These are phyloP conservation scores for Drosophila leontia DNA, from an alignment of 1,140 invertebrate species.

Conservation along the genomic window DNA sequence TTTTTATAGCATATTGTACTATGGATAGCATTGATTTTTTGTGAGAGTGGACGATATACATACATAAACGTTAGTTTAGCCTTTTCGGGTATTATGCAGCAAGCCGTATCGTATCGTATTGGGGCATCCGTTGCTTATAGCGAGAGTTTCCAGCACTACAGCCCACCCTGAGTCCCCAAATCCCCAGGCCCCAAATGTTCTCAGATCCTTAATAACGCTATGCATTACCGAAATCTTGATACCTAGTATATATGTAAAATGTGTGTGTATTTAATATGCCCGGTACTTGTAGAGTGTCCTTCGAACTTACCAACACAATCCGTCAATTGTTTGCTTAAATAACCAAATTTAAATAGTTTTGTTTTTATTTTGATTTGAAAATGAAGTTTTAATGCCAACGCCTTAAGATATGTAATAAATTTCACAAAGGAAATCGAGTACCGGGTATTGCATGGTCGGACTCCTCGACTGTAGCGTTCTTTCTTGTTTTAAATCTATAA, in stretches of 20 bases:
- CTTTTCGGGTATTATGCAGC: slow-evolving; percentile 42
- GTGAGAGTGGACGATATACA: slow-evolving; percentile 47
- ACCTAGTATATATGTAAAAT: slow-evolving; percentile 77
- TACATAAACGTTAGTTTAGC: slow-evolving; percentile 57
- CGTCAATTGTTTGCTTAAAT: slow-evolving; percentile 10
- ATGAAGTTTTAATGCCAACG: not conserved
- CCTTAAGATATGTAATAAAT: slow-evolving; percentile 12
- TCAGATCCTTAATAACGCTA: slow-evolving; percentile 70
- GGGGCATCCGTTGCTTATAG: slow-evolving; percentile 58
- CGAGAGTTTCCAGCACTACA: slow-evolving; percentile 53
- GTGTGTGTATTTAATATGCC: slow-evolving; percentile 72
- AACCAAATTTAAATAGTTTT: not conserved
- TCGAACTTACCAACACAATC: not conserved
- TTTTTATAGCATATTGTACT: slow-evolving; percentile 76
- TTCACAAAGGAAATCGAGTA: not conserved
- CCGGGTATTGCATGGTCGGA: slow-evolving; percentile 23
- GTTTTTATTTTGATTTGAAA: not conserved
- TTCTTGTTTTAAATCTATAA: slow-evolving; percentile 66
- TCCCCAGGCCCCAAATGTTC: slow-evolving; percentile 40
- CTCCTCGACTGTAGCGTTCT: slow-evolving; percentile 19
- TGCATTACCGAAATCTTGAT: slow-evolving; percentile 76
- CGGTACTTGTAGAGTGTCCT: slow-evolving; percentile 12
- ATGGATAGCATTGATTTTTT: slow-evolving; percentile 75
- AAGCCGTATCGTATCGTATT: slow-evolving; percentile 26
- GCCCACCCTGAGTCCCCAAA: slow-evolving; percentile 2